Evolutionary conservation across 2,888 invertebrate species (phyloP).

Genomic region (Zonitis immaculata): DNA sequence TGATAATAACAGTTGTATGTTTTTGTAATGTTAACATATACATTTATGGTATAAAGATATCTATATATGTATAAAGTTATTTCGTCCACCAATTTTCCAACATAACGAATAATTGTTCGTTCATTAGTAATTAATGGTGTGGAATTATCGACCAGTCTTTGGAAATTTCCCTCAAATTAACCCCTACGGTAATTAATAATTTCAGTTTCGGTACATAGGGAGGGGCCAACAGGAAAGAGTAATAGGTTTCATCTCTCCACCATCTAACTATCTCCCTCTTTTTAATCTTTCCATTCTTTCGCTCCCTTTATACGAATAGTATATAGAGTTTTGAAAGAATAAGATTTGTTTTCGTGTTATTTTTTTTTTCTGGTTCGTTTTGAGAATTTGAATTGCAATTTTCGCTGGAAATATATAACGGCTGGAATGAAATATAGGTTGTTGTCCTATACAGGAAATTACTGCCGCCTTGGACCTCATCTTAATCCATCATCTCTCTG

Average conservation of each 20-base stretch:
- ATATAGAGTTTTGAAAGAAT: no score
- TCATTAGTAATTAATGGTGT: constrained; percentile 1
- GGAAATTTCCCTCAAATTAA: background rate
- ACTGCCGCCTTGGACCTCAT: constrained; percentile 35
- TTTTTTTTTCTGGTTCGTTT: no score
- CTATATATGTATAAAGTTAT: no score
- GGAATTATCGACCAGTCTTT: constrained; percentile 1
- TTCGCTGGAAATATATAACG: background rate
- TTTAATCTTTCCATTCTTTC: background rate
- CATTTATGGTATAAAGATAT: no score
- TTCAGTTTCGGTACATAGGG: background rate
- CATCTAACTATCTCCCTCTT: background rate
- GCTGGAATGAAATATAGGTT: constrained; percentile 8
- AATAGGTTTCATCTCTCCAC: background rate
- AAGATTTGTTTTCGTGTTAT: no score
- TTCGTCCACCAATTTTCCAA: background rate
- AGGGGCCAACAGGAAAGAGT: background rate
- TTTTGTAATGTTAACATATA: background rate
- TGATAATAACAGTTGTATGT: background rate
- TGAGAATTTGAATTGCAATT: background rate
- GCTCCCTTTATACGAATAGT: background rate
- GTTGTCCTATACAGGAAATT: constrained; percentile 32
- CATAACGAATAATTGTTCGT: background rate
- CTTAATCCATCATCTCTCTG: constrained; percentile 38
- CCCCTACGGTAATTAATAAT: background rate